Conservation (phyloP, 2,797 vertebrate species). For the Sylvilagus floridanus region DNA sequence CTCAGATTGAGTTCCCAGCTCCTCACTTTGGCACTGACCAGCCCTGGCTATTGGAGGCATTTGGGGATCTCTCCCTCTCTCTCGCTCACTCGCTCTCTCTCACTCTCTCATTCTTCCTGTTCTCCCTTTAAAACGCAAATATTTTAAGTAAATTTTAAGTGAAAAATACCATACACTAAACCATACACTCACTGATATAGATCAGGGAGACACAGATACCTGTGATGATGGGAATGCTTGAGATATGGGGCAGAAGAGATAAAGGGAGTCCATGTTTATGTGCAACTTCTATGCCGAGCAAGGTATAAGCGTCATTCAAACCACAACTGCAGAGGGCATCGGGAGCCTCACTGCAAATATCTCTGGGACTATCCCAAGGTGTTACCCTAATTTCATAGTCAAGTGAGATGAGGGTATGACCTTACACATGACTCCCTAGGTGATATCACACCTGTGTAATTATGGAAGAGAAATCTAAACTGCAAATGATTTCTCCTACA, state of each 20-base stretch:
- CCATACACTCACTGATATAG: background rate
- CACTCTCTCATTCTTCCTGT: too few relatives aligned
- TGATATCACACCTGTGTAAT: background rate
- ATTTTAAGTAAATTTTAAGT: background rate
- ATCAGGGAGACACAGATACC: conserved; percentile 7
- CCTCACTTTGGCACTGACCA: too few relatives aligned
- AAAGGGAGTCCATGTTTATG: background rate
- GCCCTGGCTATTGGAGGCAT: too few relatives aligned
- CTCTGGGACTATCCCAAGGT: background rate
- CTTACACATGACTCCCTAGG: background rate
- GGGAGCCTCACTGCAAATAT: background rate
- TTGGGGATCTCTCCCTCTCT: too few relatives aligned
- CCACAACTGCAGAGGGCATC: background rate
- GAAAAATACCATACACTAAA: background rate
- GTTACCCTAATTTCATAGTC: background rate
- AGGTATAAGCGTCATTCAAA: background rate
- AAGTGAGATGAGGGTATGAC: background rate
- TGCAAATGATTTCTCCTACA: background rate
- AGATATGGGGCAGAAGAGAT: background rate
- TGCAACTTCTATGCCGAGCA: background rate
- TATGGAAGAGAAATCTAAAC: background rate
- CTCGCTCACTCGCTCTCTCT: too few relatives aligned
- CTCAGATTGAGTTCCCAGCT: too few relatives aligned
- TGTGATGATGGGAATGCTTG: background rate
- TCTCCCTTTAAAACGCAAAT: too few relatives aligned